Conservation (phyloP, 2,888 invertebrate species). For the Coenonympha arcania region DNA sequence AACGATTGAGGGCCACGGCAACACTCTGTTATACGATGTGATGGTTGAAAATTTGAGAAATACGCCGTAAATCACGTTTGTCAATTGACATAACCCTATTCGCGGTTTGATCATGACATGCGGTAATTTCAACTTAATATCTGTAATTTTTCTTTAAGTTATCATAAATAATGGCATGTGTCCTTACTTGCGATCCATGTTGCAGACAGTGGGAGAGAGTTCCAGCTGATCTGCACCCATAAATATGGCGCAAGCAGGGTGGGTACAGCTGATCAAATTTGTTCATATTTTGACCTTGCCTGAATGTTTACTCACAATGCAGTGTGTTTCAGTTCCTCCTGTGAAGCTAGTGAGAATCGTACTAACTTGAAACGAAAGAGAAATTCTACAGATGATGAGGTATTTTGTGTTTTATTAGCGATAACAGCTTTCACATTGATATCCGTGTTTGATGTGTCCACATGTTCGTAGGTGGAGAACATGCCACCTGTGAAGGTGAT, state of each 20-base stretch:
- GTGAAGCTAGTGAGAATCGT: conserved; percentile 56
- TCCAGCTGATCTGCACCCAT: conserved; percentile 42
- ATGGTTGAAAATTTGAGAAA: conserved; percentile 39
- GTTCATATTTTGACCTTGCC: conserved; percentile 50
- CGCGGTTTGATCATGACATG: conserved; percentile 68
- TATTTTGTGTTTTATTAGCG: conserved; percentile 29
- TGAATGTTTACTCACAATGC: conserved; percentile 49
- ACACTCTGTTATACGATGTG: conserved; percentile 31
- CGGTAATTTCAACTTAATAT: conserved; percentile 61
- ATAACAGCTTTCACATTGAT: conserved; percentile 15
- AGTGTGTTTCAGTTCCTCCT: conserved; percentile 53
- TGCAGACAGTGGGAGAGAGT: conserved; percentile 47
- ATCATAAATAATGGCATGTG: conserved; percentile 28
- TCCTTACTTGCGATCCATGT: conserved; percentile 40
- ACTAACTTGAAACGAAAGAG: conserved; percentile 63
- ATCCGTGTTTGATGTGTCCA: conserved; percentile 12
- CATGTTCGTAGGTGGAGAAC: conserved; percentile 59
- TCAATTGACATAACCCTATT: conserved; percentile 74
- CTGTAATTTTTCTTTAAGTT: conserved; percentile 37
- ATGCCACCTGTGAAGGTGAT: conserved; percentile 60
- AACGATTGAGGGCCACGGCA: conserved; percentile 27
- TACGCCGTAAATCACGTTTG: conserved; percentile 57
- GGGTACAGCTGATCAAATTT: conserved; percentile 44
- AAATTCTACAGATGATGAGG: conserved; percentile 66
- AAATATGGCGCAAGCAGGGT: conserved; percentile 68